Evolutionary conservation across 2,113 vertebrate species (phyloP), one percentile per base, ranked within the genome.

Genomic region (Poeciliopsis prolifica): DNA sequence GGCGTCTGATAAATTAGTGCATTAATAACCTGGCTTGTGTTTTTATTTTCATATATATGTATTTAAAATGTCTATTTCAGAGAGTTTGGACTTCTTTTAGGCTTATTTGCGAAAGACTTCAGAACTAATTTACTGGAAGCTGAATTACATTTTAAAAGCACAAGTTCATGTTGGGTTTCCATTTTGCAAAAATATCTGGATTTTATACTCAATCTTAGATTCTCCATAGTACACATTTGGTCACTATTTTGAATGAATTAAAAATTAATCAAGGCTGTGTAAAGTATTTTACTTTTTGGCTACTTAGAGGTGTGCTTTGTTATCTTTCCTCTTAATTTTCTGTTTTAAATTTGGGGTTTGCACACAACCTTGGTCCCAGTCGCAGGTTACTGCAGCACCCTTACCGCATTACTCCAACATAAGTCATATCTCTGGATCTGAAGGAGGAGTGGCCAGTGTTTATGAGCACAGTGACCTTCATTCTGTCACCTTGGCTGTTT

Each of bases 401-500:
- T 75, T 35, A 26, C 75, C 62, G 79, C 66, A 37, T 61, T 42
- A 37, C 66, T 72, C 44, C 29, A 86, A 82, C 61, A 67, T 63
- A 74, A 86, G 58, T 86, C 77, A 81, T 87, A 68, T 58, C 68
- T 84, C 64, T 78, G 76, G 48, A 81, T 65, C 51, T 58, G 51
- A 72, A 69, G 70, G 80, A 74, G 81, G 68, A 48, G 63, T 51
- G 66, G 70, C 65, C 65, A 44, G 70, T 75, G 77, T 79, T 84
- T 74, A 87, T 66, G 80, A 90, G 82, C 85, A 58, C 2, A 19
- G 68, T 44, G 68, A 88, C 82, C 83, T 91, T 87, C 83, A 81
- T 85, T 62, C 79, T 70, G 77, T 89, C 83, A 88, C 82, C 78
- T 87, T 91, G 84, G 80, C 65, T 78, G 71, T 83, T 86, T 84